phyloP scores from a whole-genome alignment of 2,113 vertebrate genomes.

The Brienomyrus brachyistius region DNA sequence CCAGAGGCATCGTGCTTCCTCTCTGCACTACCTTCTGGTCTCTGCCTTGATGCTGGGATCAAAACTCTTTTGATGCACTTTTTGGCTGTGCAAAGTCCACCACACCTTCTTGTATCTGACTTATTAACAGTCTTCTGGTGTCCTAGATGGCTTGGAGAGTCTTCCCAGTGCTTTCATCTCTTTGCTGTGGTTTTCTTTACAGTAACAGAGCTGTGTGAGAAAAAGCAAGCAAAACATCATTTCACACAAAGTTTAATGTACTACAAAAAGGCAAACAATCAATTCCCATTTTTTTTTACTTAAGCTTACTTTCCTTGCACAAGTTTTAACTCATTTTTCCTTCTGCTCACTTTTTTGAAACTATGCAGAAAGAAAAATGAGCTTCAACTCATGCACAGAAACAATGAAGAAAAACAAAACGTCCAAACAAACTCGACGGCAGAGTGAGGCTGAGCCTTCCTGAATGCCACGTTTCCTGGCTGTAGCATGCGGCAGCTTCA shows the following conservation, averaged over 20 bases:
- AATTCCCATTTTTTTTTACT: neutral
- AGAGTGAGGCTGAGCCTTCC: neutral
- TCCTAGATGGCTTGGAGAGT: conserved; percentile 24
- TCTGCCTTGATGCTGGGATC: conserved; percentile 41
- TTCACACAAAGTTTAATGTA: neutral
- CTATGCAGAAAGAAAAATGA: neutral
- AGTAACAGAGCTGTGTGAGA: conserved; percentile 43
- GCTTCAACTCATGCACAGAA: neutral
- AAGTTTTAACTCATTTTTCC: neutral
- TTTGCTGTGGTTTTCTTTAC: conserved; percentile 41
- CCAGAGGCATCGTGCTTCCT: conserved; percentile 60
- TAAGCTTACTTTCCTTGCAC: neutral
- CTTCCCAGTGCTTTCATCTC: conserved; percentile 53
- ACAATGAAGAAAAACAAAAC: neutral
- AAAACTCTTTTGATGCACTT: conserved; percentile 28
- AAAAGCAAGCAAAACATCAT: conserved; percentile 28
- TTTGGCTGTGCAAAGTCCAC: neutral
- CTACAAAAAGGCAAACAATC: neutral
- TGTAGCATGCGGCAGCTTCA: neutral
- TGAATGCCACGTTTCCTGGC: neutral
- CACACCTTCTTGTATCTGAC: neutral
- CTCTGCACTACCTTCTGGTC: conserved; percentile 43
- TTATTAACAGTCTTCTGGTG: conserved; percentile 9
- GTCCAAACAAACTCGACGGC: neutral
- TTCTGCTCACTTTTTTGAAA: neutral